Conservation (phyloP, 1,140 invertebrate genomes). For the Thaumetopoea pityocampa region DNA sequence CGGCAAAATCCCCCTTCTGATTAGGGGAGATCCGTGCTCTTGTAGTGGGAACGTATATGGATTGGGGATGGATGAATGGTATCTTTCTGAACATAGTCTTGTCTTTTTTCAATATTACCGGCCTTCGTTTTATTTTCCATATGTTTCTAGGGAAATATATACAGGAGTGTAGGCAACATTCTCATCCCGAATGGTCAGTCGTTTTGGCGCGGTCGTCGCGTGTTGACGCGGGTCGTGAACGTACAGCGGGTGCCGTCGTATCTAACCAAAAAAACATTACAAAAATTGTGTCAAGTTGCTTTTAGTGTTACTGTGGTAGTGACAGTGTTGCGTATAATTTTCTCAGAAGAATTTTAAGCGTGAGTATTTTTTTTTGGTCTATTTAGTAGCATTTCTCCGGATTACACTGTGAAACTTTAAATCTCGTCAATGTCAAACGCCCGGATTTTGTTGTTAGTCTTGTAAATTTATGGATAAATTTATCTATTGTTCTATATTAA, state of each 20-base stretch:
- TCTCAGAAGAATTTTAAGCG: not conserved
- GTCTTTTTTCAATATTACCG: too few species aligned
- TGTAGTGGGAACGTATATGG: too few species aligned
- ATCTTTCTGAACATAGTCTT: too few species aligned
- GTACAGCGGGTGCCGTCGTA: too few species aligned
- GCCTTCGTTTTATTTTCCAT: not conserved
- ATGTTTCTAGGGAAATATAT: conserved; percentile 5
- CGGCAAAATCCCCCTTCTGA: too few species aligned
- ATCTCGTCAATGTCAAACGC: too few species aligned
- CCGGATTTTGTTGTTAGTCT: conserved; percentile 2
- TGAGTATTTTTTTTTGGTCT: conserved; percentile 2
- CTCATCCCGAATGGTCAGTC: conserved; percentile 24
- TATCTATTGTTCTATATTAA: too few species aligned
- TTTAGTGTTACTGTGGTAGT: conserved; percentile 14
- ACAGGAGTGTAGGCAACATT: conserved; percentile 16
- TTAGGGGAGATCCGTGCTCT: too few species aligned
- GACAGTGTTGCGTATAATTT: not conserved
- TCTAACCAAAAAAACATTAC: conserved; percentile 15
- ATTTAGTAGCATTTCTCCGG: conserved; percentile 1
- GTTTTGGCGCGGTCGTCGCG: conserved; percentile 26
- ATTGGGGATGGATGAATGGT: too few species aligned
- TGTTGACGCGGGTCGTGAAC: conserved; percentile 14
- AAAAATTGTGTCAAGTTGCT: conserved; percentile 19
- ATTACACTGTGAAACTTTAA: too few species aligned
- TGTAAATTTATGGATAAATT: not conserved